Evolutionary conservation across 2,888 invertebrate genomes (phyloP).

Genomic region (Leucozona laternaria): DNA sequence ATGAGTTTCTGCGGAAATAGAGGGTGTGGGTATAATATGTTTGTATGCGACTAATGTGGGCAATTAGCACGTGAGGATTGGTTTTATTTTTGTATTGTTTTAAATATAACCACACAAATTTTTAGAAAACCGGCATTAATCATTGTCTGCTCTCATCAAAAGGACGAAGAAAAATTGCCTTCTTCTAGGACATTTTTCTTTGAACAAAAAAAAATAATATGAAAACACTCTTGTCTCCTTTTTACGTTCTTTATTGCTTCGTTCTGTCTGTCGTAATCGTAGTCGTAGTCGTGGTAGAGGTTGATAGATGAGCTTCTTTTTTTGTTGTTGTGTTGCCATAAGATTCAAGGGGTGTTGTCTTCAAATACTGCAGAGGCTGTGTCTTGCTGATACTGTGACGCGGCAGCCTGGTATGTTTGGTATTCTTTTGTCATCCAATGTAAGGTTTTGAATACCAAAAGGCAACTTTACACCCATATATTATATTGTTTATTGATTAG

Average conservation of each 20-base stretch:
- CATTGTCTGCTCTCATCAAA: conserved; percentile 61
- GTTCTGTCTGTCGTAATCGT: conserved; percentile 58
- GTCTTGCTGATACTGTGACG: conserved; percentile 37
- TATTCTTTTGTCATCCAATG: conserved; percentile 68
- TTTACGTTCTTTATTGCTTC: conserved; percentile 51
- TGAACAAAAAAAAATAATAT: conserved; percentile 23
- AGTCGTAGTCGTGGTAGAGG: conserved; percentile 24
- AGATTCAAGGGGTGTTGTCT: conserved; percentile 26
- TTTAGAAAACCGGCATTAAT: conserved; percentile 48
- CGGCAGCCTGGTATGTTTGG: conserved; percentile 69
- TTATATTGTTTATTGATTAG: conserved; percentile 57
- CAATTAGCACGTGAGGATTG: conserved; percentile 69
- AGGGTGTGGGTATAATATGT: conserved; percentile 1
- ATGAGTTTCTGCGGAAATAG: not conserved
- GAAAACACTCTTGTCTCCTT: conserved; percentile 43
- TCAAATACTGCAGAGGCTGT: conserved; percentile 53
- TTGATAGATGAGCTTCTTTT: conserved; percentile 69
- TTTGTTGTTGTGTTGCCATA: not conserved
- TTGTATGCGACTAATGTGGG: conserved; percentile 62
- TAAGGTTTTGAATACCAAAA: conserved; percentile 67
- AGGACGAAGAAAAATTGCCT: conserved; percentile 65
- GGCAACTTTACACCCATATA: not conserved
- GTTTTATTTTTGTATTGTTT: conserved; percentile 27
- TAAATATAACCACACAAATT: conserved; percentile 55
- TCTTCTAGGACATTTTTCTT: conserved; percentile 35